phyloP scores from a whole-genome alignment of 2,113 vertebrate species.

The Crotalus horridus region DNA sequence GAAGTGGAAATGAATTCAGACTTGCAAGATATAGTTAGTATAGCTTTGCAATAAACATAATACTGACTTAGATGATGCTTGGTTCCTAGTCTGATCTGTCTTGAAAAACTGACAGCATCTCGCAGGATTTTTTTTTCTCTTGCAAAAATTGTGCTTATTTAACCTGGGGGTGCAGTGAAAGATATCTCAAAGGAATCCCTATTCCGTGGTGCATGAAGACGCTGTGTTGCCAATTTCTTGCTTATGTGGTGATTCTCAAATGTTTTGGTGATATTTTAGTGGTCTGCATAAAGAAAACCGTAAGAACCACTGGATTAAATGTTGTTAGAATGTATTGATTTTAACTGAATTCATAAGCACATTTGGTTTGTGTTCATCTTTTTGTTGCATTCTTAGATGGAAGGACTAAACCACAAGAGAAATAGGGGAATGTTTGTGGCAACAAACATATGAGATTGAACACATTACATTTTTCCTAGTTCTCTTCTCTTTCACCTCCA shows the following conservation, averaged over 20 bases:
- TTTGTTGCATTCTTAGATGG: background rate
- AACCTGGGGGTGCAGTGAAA: background rate
- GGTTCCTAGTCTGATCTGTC: background rate
- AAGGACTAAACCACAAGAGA: background rate
- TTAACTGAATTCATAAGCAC: background rate
- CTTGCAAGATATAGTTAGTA: background rate
- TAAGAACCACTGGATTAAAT: background rate
- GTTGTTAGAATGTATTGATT: background rate
- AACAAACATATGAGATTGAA: background rate
- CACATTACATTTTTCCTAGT: background rate
- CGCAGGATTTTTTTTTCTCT: background rate
- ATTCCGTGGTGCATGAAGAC: background rate
- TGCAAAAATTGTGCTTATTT: background rate
- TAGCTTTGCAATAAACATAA: background rate
- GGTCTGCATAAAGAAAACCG: background rate
- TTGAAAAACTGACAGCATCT: background rate
- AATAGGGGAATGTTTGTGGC: background rate
- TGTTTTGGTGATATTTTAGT: background rate
- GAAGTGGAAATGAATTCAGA: background rate
- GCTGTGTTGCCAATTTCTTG: background rate
- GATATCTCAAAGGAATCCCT: background rate
- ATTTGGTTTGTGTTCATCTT: background rate
- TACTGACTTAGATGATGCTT: background rate
- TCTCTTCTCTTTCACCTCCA: background rate
- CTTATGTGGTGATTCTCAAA: background rate